Conservation (phyloP, 1,140 invertebrate species). For the Oryzaephilus surinamensis region DNA sequence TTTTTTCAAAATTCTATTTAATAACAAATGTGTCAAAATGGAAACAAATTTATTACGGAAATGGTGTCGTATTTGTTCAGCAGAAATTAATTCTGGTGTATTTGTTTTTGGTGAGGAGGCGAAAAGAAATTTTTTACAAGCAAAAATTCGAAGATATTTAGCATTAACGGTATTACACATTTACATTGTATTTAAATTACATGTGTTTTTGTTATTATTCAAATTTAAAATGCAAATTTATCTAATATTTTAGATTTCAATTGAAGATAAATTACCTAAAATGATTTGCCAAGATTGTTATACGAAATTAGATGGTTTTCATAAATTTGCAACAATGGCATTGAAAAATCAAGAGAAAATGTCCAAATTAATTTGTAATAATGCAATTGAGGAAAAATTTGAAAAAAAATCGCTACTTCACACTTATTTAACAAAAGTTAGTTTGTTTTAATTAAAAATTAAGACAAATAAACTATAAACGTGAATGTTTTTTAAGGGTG, state of each 20-base stretch:
- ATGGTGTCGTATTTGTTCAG: slow-evolving; percentile 44
- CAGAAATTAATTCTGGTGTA: slow-evolving; percentile 35
- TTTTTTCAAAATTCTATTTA: slow-evolving; percentile 1
- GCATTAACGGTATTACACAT: slow-evolving; percentile 38
- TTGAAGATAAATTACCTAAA: slow-evolving; percentile 45
- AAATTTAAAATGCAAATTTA: too few relatives aligned
- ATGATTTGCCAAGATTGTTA: slow-evolving; percentile 44
- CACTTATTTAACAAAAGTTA: slow-evolving; percentile 45
- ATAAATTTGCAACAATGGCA: slow-evolving; percentile 47
- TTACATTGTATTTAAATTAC: slow-evolving; percentile 1
- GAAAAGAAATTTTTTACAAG: slow-evolving; percentile 40
- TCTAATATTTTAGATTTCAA: slow-evolving; percentile 16
- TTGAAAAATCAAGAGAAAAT: slow-evolving; percentile 44
- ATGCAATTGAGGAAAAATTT: slow-evolving; percentile 27
- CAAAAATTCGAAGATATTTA: slow-evolving; percentile 46
- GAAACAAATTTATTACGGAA: slow-evolving; percentile 22
- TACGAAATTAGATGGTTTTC: slow-evolving; percentile 43
- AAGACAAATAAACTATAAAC: too few relatives aligned
- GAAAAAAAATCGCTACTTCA: slow-evolving; percentile 40
- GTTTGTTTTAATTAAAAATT: too few relatives aligned
- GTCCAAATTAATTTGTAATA: slow-evolving; percentile 33
- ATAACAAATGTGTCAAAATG: slow-evolving; percentile 22
- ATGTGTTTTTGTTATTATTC: too few relatives aligned
- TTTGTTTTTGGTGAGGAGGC: slow-evolving; percentile 44
- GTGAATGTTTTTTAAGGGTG: slow-evolving; percentile 16